Conservation (phyloP, 2,888 invertebrate species). For the Anorthoa munda region DNA sequence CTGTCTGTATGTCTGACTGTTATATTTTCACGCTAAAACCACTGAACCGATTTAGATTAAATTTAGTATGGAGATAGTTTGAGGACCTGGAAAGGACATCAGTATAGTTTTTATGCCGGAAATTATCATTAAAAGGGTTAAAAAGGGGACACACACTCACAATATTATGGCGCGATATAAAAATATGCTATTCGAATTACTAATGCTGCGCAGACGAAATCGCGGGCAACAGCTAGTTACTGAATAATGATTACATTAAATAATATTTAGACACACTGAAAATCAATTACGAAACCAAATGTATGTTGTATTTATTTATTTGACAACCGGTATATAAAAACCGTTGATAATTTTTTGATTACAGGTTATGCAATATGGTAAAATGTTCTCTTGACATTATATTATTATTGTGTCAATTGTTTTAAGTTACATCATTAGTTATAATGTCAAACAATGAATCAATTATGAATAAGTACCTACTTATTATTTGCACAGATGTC, state of each 20-base stretch:
- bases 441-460: neutral
- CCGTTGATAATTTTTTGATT: conserved; percentile 25
- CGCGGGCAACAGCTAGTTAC: too few species aligned
- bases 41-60: too few species aligned
- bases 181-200: too few species aligned
- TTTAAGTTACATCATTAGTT: conserved; percentile 15
- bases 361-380: conserved; percentile 17
- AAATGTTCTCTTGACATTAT: conserved; percentile 21
- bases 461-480: neutral
- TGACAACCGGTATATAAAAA: conserved; percentile 7
- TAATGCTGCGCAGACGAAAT: too few species aligned
- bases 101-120: too few species aligned
- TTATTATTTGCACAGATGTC: neutral
- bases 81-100: too few species aligned
- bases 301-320: conserved; percentile 33
- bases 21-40: too few species aligned
- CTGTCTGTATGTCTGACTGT: too few species aligned
- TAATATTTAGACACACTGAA: neutral
- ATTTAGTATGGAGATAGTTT: too few species aligned
- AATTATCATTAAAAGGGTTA: too few species aligned
- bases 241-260: neutral
- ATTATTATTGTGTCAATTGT: neutral
- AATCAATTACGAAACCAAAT: conserved; percentile 28
- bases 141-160: too few species aligned
- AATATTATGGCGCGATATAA: too few species aligned